Conservation (phyloP, 2,888 invertebrate species). For the Hyalella azteca region DNA sequence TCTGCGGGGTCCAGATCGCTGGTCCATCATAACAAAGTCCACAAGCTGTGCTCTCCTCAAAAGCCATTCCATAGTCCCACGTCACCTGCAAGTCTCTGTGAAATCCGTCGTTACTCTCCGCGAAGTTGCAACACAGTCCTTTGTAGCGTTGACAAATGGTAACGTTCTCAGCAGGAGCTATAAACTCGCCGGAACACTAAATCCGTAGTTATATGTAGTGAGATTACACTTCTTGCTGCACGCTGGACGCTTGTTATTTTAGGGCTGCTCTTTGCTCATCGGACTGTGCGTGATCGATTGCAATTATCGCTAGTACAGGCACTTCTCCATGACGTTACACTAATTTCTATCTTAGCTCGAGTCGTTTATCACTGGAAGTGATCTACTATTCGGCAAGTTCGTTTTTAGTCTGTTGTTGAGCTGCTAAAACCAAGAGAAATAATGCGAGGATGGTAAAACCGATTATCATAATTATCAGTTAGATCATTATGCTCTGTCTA, state of each 20-base stretch:
- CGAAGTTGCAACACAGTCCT: conserved; percentile 8
- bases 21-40: conserved; percentile 15
- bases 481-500: background rate
- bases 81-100: background rate
- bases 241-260: background rate
- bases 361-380: background rate
- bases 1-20: background rate
- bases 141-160: background rate
- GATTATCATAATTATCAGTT: background rate
- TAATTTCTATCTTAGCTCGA: background rate
- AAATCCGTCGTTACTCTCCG: background rate
- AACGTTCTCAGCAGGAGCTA: background rate
- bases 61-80: background rate
- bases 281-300: background rate
- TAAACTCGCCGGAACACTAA: background rate
- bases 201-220: background rate
- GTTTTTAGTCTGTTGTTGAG: background rate
- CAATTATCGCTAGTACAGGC: background rate
- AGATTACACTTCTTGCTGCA: background rate
- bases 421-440: background rate
- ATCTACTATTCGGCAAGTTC: background rate
- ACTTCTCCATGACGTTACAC: background rate
- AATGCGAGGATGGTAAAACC: background rate
- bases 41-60: background rate
- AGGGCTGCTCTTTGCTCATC: background rate